Evolutionary conservation across 1,140 invertebrate genomes (phyloP).

Genomic region (Parapsyche elsis): DNA sequence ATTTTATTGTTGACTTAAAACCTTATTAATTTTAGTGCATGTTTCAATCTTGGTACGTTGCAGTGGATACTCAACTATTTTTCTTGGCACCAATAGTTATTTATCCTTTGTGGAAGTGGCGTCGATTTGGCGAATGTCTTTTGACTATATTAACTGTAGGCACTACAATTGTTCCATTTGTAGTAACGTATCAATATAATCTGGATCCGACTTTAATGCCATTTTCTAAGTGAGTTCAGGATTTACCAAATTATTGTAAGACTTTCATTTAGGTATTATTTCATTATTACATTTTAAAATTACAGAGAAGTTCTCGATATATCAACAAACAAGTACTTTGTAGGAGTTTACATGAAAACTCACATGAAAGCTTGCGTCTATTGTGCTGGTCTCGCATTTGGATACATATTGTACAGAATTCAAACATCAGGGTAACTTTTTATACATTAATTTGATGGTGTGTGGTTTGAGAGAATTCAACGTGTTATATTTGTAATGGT

Average conservation of each 20-base stretch:
- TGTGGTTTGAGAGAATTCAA: background rate
- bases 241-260: background rate
- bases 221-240: constrained; percentile 72
- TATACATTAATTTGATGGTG: background rate
- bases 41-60: constrained; percentile 91
- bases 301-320: constrained; percentile 74
- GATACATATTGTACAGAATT: constrained; percentile 72
- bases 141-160: constrained; percentile 67
- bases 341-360: constrained; percentile 74
- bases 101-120: constrained; percentile 75
- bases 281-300: constrained; percentile 50
- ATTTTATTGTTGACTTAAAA: background rate
- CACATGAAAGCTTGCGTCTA: constrained; percentile 77
- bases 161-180: constrained; percentile 71
- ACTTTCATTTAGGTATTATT: background rate
- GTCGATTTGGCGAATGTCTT: constrained; percentile 70
- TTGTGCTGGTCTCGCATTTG: constrained; percentile 72
- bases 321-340: constrained; percentile 71
- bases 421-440: constrained; percentile 61
- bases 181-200: constrained; percentile 70
- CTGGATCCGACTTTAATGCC: constrained; percentile 75
- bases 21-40: constrained; percentile 76
- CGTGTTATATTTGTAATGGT: constrained; percentile 27
- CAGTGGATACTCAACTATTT: constrained; percentile 89
- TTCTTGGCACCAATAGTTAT: constrained; percentile 81